A percentile compares a stretch with the other conserved stretches of the same genome.
These are phyloP conservation scores for Drosophila orosa DNA, from an alignment of 1,140 invertebrate genomes.

Conservation along the genomic window DNA sequence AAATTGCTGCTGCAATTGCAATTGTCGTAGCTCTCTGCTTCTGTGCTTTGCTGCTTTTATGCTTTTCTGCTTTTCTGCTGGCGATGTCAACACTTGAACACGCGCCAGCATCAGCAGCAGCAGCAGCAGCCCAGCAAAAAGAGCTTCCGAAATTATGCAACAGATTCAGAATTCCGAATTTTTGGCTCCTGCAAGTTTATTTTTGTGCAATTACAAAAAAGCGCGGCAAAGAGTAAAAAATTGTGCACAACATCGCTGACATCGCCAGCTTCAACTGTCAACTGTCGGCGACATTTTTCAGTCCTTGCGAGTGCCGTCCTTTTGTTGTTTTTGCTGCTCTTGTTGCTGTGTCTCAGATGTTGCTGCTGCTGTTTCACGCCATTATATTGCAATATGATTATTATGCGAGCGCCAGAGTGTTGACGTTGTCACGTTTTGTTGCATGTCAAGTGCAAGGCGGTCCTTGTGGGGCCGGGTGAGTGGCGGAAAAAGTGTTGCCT, in stretches of 20 bases:
- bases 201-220: conserved; percentile 79
- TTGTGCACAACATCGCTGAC: conserved; percentile 44
- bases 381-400: conserved; percentile 81
- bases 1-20: conserved; percentile 72
- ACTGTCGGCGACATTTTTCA: conserved; percentile 67
- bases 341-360: conserved; percentile 35
- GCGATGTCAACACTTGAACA: conserved; percentile 79
- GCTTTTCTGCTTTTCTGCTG: conserved; percentile 17
- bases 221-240: conserved; percentile 46
- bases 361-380: conserved; percentile 67
- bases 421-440: conserved; percentile 77
- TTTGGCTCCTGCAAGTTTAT: conserved; percentile 70
- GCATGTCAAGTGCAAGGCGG: conserved; percentile 68
- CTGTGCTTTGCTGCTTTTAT: conserved; percentile 1
- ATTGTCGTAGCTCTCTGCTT: conserved; percentile 47
- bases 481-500: conserved; percentile 16
- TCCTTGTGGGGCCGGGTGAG: conserved; percentile 5
- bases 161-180: conserved; percentile 68
- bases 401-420: conserved; percentile 79
- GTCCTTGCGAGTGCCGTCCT: conserved; percentile 40
- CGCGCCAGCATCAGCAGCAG: conserved; percentile 61
- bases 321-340: conserved; percentile 31
- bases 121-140: conserved; percentile 55
- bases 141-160: conserved; percentile 72
- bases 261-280: conserved; percentile 72